Evolutionary conservation across 2,113 vertebrate genomes (phyloP).

Genomic region (Paracanthobrama guichenoti): DNA sequence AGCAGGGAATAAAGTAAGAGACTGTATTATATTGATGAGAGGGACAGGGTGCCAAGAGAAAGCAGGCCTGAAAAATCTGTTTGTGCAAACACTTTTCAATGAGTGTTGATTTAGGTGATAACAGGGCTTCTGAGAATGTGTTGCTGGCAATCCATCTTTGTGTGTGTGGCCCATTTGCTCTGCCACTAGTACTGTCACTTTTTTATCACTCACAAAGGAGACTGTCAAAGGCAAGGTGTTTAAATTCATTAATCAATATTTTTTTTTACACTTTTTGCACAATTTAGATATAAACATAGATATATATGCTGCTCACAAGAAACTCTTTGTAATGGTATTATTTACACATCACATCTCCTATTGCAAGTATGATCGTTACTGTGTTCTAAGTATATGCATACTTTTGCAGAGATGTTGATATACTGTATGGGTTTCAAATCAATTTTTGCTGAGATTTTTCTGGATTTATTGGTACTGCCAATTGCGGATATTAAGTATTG

Average conservation of each 20-base stretch:
- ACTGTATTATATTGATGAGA: slow-evolving; percentile 15
- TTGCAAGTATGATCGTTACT: neutral
- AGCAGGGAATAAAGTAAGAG: slow-evolving; percentile 3
- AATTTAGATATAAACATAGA: neutral
- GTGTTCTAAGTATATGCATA: neutral
- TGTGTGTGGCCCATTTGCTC: neutral
- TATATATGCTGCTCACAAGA: neutral
- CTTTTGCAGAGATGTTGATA: neutral
- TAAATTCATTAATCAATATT: neutral
- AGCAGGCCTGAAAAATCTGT: slow-evolving; percentile 40
- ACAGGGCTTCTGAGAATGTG: slow-evolving; percentile 28
- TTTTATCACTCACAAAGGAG: slow-evolving; percentile 1
- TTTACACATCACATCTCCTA: neutral
- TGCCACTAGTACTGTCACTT: slow-evolving; percentile 14
- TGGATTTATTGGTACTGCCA: neutral
- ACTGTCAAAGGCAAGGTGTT: neutral
- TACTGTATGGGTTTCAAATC: neutral
- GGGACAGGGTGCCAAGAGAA: slow-evolving; percentile 32
- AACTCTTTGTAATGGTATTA: neutral
- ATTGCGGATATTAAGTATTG: neutral
- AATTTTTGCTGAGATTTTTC: neutral
- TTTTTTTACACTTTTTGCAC: neutral
- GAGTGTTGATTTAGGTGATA: slow-evolving; percentile 46
- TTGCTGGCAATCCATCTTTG: slow-evolving; percentile 30
- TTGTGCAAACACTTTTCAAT: slow-evolving; percentile 43